These are phyloP conservation scores for Xylocampa areola DNA, from an alignment of 2,888 invertebrate species.

Conservation along the genomic window DNA sequence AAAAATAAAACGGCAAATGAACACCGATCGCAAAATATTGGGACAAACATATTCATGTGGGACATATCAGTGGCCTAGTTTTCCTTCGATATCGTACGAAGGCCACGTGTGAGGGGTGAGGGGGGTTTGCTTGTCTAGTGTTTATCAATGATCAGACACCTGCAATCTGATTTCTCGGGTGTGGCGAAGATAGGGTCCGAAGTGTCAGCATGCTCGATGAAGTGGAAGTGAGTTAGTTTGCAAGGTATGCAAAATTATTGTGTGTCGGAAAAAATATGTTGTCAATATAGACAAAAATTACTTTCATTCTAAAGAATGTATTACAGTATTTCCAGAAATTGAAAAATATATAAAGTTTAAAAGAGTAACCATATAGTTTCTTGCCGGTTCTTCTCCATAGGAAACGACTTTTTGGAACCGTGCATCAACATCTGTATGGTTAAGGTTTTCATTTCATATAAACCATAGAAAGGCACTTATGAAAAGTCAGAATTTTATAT, in stretches of 20 bases:
- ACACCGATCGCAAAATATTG: constrained; percentile 62
- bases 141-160: constrained; percentile 58
- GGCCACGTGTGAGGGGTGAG: constrained; percentile 60
- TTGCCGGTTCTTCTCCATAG: no score
- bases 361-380: no score
- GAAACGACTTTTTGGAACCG: no score
- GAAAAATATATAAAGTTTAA: no score
- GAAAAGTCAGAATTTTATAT: no score
- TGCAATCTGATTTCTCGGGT: constrained; percentile 59
- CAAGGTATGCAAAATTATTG: not conserved
- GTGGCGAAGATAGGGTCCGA: constrained; percentile 33
- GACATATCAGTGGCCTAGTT: constrained; percentile 74
- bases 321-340: no score
- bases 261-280: constrained; percentile 14
- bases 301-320: no score
- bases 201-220: constrained; percentile 50
- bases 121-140: constrained; percentile 27
- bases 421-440: no score
- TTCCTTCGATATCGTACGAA: constrained; percentile 71
- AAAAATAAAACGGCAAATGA: constrained; percentile 64
- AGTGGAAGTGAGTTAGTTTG: constrained; percentile 32
- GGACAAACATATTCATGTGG: constrained; percentile 40
- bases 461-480: no score
- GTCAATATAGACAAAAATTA: not conserved
- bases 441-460: no score